phyloP scores from a whole-genome alignment of 2,888 invertebrate species.

The Galerucella pusilla region DNA sequence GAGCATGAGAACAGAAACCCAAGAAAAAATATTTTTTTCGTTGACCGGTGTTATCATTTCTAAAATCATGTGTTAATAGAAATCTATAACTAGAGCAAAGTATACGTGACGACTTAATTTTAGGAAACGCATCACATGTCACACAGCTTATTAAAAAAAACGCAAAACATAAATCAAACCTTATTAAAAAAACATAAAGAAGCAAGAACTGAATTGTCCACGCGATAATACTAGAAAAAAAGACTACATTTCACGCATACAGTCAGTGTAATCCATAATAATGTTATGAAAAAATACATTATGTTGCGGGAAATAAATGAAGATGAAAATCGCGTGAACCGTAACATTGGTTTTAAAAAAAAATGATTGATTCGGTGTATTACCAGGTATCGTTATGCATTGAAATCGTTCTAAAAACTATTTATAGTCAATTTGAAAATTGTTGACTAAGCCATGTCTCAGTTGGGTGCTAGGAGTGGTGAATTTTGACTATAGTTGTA shows the following conservation, averaged over 20 bases:
- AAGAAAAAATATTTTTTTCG: too few species aligned
- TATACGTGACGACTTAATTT: slow-evolving; percentile 23
- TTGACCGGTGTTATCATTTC: neutral
- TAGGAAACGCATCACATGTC: slow-evolving; percentile 29
- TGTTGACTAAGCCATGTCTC: too few species aligned
- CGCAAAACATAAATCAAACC: slow-evolving; percentile 28
- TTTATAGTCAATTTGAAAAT: too few species aligned
- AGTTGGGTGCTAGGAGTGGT: too few species aligned
- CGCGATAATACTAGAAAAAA: slow-evolving; percentile 25
- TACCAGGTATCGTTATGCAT: neutral
- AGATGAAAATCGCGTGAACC: slow-evolving; percentile 6
- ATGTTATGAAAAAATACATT: slow-evolving; percentile 8
- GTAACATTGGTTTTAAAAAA: neutral
- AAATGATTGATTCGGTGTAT: neutral
- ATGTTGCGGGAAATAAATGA: slow-evolving; percentile 6
- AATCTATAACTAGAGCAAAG: slow-evolving; percentile 9
- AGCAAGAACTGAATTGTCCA: slow-evolving; percentile 25
- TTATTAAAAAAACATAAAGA: slow-evolving; percentile 33
- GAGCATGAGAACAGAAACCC: too few species aligned
- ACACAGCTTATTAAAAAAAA: slow-evolving; percentile 16
- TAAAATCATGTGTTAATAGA: slow-evolving; percentile 16
- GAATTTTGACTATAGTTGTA: too few species aligned
- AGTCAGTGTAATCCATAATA: slow-evolving; percentile 4
- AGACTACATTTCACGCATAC: neutral
- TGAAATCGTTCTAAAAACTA: too few species aligned